Base-by-base conservation (phyloP, 2,888 invertebrate species). In the Electrophaes corylata region DNA sequence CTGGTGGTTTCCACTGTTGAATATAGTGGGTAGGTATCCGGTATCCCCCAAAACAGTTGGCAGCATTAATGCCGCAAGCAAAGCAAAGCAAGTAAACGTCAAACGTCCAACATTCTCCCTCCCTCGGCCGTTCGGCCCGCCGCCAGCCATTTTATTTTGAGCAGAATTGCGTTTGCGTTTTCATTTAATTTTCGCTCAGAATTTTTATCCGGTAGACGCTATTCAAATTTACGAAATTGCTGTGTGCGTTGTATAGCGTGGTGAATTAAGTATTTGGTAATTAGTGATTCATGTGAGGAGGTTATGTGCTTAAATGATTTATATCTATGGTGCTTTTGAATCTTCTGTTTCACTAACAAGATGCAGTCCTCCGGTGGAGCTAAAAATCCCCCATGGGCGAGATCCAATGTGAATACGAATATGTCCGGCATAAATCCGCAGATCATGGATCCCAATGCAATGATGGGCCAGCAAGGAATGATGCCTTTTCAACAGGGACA, bases 351-450 rank as follows among this genome's bases (percentile, higher is more conserved):
- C 43, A 40, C 44, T 52, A 33, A 59, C 12, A 66, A 81, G 60
- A 92, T 92, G 91, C 92, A 92, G 70, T 84, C 88, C 31, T 87
- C 88, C 51, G 94, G 94, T 64, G 94, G 93, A 60, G 93, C 94
- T 61, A 96, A 97, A 85, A 97, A 96, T 84, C 95, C 96, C 51
- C 96, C 97, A 60, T 97, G 97, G 96, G 96, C 94, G 67, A 93
- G 95, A 61, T 93, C 94, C 60, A 91, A 85, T 60, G 88, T 88
- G 66, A 91, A 85, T 64, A 81, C 90, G 71, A 90, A 84, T 71
- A 92, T 94, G 79, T 89, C 93, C 85, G 94, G 94, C 75, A 93
- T 95, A 75, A 95, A 94, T 78, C 94, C 95, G 74, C 91, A 91
- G 80, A 93, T 95, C 79, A 92, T 95, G 91, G 94, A 94, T 72